phyloP scores from a whole-genome alignment of 2,797 vertebrate species.

The Sphenopsis melanotis region DNA sequence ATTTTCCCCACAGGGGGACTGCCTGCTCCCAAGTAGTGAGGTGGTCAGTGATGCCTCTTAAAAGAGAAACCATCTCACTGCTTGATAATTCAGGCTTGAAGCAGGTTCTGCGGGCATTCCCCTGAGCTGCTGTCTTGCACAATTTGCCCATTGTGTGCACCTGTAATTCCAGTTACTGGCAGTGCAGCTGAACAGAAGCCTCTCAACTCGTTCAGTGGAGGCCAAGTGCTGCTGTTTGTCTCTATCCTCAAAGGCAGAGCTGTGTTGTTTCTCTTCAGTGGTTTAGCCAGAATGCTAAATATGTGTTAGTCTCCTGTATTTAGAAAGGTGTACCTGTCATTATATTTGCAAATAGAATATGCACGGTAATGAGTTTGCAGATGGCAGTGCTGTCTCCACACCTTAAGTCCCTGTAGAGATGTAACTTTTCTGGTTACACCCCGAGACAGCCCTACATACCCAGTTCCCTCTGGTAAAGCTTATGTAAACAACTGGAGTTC shows the following conservation, averaged over 20 bases:
- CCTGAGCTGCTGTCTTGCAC: neutral
- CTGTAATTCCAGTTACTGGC: neutral
- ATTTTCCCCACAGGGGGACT: neutral
- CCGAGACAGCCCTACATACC: neutral
- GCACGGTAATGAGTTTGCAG: neutral
- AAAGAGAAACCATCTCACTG: neutral
- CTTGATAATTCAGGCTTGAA: neutral
- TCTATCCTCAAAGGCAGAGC: neutral
- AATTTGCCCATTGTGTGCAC: neutral
- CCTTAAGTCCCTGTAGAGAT: neutral
- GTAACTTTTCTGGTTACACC: neutral
- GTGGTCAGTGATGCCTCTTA: neutral
- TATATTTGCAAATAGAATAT: neutral
- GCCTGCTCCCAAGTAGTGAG: neutral
- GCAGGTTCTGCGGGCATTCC: neutral
- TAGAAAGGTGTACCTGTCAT: neutral
- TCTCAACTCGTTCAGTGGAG: neutral
- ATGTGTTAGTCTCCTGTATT: neutral
- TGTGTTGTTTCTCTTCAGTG: neutral
- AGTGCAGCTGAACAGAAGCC: neutral
- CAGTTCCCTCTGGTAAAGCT: neutral
- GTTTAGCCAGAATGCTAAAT: neutral
- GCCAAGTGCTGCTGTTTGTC: neutral
- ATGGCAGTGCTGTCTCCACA: neutral
- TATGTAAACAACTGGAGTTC: slow-evolving; percentile 26